Conservation (phyloP, 2,113 vertebrate genomes). For the Channa argus region DNA sequence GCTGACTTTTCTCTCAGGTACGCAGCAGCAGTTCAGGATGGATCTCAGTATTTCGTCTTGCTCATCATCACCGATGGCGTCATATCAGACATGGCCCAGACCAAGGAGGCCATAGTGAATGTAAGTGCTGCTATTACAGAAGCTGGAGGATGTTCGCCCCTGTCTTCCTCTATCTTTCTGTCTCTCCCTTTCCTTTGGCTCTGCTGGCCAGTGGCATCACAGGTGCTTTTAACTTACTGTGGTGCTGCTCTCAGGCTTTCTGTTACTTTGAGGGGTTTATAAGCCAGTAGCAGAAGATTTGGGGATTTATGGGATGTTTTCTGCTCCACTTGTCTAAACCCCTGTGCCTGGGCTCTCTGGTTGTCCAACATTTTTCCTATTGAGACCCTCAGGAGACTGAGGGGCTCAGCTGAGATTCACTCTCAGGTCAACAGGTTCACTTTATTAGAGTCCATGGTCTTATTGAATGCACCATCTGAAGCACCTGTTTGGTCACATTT, state of each 20-base stretch:
- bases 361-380: slow-evolving; percentile 52
- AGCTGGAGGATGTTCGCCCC: slow-evolving; percentile 10
- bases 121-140: slow-evolving; percentile 81
- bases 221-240: slow-evolving; percentile 47
- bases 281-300: slow-evolving; percentile 43
- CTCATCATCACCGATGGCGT: slow-evolving; percentile 97
- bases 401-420: slow-evolving; percentile 42
- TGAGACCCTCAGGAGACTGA: slow-evolving; percentile 13
- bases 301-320: slow-evolving; percentile 63
- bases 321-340: slow-evolving; percentile 52
- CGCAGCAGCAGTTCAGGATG: slow-evolving; percentile 89
- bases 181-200: background rate
- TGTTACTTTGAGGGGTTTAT: slow-evolving; percentile 45
- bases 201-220: slow-evolving; percentile 18
- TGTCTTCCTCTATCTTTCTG: slow-evolving; percentile 3
- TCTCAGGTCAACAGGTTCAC: slow-evolving; percentile 40
- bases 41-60: slow-evolving; percentile 94
- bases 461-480: background rate
- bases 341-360: slow-evolving; percentile 21
- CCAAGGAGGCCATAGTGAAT: slow-evolving; percentile 97
- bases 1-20: slow-evolving; percentile 77
- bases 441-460: slow-evolving; percentile 23
- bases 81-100: slow-evolving; percentile 98
- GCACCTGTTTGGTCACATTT: background rate
- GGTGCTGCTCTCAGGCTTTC: slow-evolving; percentile 31